Evolutionary conservation across 2,888 invertebrate species (phyloP), one percentile per base, ranked within the genome.

Genomic region (Spisula solida): DNA sequence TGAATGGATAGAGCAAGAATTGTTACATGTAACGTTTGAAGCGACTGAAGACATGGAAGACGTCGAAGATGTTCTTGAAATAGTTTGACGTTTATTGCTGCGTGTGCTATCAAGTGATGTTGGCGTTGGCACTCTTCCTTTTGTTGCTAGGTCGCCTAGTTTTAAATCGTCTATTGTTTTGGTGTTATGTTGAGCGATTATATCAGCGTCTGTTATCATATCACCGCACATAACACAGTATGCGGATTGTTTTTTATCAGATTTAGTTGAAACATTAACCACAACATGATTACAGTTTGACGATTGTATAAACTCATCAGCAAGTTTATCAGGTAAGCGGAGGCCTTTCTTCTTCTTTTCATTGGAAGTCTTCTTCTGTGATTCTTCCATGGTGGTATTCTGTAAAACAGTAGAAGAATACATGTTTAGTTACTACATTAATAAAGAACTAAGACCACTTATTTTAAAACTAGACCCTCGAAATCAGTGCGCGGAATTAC

Each of bases 161-260:
- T 55, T 31, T 12, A 87, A 10, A 18, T 87, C 82, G 2, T 82
- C 87, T 31, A 81, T 31, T 20, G 48, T 81, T 31, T 75, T 75
- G 12, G 18, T 25, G 18, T 20, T 56, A 14, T 81, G 34, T 29
- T 31, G 25, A 10, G 66, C 56, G 14, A 47, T 31, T 5, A 1
- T 1, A n/a, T 41, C 20, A 34, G 16, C 41, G 5, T 89, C 83
- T 10, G 79, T 83, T 0, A 91, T 87, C 2, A 80, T 86, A 66
- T 92, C 92, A 10, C 92, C 92, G 48, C 92, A 92, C 92, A 92
- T 88, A 0, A 92, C 91, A 81, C 92, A 92, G 25, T 88, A 88
- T 16, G 89, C 86, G 5, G 84, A 25, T 47, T 84, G 82, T 51
- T 75, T 84, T 14, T 34, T 66, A 12, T 25, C 55, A 79, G 81